Evolutionary conservation across 1,140 invertebrate genomes (phyloP).

Genomic region (Aphelinus atriplicis): DNA sequence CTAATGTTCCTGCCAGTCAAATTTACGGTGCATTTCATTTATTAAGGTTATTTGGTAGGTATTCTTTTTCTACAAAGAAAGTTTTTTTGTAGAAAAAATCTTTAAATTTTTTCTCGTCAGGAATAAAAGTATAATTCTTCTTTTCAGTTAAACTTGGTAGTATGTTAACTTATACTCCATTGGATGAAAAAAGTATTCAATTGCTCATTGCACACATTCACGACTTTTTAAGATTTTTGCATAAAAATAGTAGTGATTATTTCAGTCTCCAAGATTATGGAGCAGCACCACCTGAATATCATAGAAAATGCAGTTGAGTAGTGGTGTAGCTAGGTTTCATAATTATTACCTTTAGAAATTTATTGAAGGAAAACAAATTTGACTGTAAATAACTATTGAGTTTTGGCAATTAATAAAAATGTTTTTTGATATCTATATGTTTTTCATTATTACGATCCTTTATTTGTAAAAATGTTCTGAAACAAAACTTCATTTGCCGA

Average conservation of each 20-base stretch:
- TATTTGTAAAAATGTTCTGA: background rate
- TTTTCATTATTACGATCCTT: background rate
- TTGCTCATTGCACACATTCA: conserved; percentile 84
- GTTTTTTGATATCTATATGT: conserved; percentile 4
- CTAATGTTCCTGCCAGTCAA: conserved; percentile 81
- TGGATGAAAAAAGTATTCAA: conserved; percentile 90
- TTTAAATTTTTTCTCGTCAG: no score
- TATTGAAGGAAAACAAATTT: conserved; percentile 7
- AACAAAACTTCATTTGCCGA: no score
- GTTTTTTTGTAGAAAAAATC: no score
- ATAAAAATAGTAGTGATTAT: conserved; percentile 77
- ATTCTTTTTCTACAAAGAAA: background rate
- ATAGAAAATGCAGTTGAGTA: conserved; percentile 71
- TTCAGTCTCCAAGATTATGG: conserved; percentile 88
- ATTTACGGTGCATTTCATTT: conserved; percentile 94
- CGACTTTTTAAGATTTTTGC: conserved; percentile 88
- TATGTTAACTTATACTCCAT: conserved; percentile 87
- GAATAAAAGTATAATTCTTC: background rate
- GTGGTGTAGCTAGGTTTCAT: conserved; percentile 30
- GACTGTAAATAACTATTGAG: conserved; percentile 35
- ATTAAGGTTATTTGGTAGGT: conserved; percentile 80
- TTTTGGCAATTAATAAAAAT: conserved; percentile 35
- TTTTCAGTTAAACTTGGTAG: conserved; percentile 83
- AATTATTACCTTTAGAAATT: conserved; percentile 18
- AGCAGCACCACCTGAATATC: conserved; percentile 89